Percentiles rank a stretch among this genome's conserved stretches.
These are phyloP conservation scores for Amphimedon queenslandica DNA, from an alignment of 37 sponge, comb jelly and placozoan species.

Conservation along the genomic window DNA sequence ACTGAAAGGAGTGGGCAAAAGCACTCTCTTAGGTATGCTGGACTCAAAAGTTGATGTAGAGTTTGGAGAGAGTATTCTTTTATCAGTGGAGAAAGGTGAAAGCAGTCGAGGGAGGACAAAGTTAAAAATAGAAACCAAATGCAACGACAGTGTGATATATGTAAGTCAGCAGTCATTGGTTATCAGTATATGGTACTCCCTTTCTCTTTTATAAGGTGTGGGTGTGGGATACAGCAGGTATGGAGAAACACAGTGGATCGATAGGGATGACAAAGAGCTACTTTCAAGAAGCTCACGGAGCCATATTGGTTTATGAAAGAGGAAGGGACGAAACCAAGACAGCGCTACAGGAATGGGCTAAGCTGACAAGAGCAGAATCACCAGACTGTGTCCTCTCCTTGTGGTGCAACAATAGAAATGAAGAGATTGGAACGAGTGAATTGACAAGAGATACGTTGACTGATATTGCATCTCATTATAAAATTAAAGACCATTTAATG, in stretches of 20 bases:
- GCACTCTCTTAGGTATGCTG: background rate
- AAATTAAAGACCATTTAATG: background rate
- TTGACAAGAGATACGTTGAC: background rate
- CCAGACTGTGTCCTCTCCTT: background rate
- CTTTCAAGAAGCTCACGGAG: background rate
- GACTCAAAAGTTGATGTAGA: background rate
- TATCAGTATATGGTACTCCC: too few relatives aligned
- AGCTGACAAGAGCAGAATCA: background rate
- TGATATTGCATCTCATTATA: background rate
- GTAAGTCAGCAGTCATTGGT: background rate
- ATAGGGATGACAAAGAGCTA: slow-evolving; percentile 11
- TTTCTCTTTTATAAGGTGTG: background rate
- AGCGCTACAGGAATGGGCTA: background rate
- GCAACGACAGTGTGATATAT: background rate
- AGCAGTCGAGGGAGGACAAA: too few relatives aligned
- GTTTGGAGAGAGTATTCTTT: too few relatives aligned
- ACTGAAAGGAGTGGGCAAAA: slow-evolving; percentile 6
- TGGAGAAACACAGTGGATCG: background rate
- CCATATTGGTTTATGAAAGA: background rate
- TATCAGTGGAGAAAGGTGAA: too few relatives aligned
- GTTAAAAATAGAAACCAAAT: too few relatives aligned
- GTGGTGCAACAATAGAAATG: slow-evolving; percentile 1
- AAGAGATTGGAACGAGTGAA: background rate
- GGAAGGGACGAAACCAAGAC: background rate
- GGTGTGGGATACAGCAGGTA: slow-evolving; percentile 9